Base-by-base conservation (phyloP, 2,888 invertebrate genomes). In the Calameuta filiformis region DNA sequence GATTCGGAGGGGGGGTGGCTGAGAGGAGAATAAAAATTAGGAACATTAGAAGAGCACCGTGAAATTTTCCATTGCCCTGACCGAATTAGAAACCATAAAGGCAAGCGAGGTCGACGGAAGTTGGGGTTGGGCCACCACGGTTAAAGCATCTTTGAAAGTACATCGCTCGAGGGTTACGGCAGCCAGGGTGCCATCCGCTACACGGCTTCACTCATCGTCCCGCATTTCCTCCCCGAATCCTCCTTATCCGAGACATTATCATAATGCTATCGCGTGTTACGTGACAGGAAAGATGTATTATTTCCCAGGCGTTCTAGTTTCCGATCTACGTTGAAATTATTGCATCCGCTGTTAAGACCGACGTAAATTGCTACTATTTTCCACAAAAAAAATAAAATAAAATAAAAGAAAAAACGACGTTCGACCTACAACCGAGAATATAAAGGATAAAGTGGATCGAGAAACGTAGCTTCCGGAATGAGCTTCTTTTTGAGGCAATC, bases 221-320 rank as follows among this genome's bases (percentile, higher is more conserved):
- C 87, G 85, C 87, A 86, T 87, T 87, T 88, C 87, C 86, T 83
- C 79, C 81, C 81, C 82, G 87, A 87, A 87, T 88, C 88, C 89
- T 87, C 83, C 88, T 89, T 87, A 89, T 88, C 89, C 87, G 80
- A 83, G 79, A 85, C 89, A 90, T 90, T 90, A 90, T 89, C 89
- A 89, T 90, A 90, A 90, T 89, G 87, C 87, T 87, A 87, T 89
- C 87, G 87, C 85, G 84, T 84, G 84, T 86, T 90, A 90, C 89
- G 89, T 89, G 89, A 89, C 88, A 84, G 85, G 89, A 89, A 90
- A 89, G 89, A 89, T 85, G 88, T 89, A 89, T 89, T 88, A 88
- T 88, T 87, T 83, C 76, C 77, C 76, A 76, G 78, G 76, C 76
- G 82, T 83, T 82, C 83, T 79, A 82, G 83, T 83, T 85, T 83